phyloP scores from a whole-genome alignment of 2,797 vertebrate species.

The Leptodactylus fallax region DNA sequence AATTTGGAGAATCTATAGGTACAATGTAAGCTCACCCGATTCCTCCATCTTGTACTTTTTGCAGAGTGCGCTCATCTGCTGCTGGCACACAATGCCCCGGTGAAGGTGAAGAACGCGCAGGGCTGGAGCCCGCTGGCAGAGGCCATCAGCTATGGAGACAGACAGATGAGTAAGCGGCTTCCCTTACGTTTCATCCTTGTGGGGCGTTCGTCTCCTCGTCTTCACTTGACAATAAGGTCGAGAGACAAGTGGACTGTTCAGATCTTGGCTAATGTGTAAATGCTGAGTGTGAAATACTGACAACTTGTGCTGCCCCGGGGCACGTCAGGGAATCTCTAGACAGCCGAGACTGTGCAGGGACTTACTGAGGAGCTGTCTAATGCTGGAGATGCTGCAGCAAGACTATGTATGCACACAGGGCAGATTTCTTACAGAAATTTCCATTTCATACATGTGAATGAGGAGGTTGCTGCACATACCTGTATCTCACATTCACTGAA shows the following conservation, averaged over 20 bases:
- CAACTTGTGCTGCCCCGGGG: neutral
- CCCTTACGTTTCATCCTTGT: neutral
- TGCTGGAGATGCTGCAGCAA: too few species aligned
- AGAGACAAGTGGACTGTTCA: neutral
- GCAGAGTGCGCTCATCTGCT: constrained; percentile 98
- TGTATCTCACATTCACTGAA: too few species aligned
- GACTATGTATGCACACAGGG: too few species aligned
- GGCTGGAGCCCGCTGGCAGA: constrained; percentile 99
- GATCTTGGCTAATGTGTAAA: neutral
- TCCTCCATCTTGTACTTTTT: neutral
- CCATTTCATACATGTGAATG: too few species aligned
- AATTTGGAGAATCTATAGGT: too few species aligned
- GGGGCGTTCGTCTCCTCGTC: neutral
- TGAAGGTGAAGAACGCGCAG: constrained; percentile 99
- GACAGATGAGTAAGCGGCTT: constrained; percentile 94
- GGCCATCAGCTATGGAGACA: constrained; percentile 98
- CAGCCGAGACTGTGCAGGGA: too few species aligned
- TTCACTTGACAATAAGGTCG: neutral
- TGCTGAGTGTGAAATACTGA: neutral
- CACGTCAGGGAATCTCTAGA: neutral
- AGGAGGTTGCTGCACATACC: too few species aligned
- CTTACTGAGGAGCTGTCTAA: too few species aligned
- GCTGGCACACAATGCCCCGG: constrained; percentile 97
- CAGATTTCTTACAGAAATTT: too few species aligned
- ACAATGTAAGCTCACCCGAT: too few species aligned